Base-by-base conservation (phyloP, 2,888 invertebrate species). In the Orgyia antiqua region DNA sequence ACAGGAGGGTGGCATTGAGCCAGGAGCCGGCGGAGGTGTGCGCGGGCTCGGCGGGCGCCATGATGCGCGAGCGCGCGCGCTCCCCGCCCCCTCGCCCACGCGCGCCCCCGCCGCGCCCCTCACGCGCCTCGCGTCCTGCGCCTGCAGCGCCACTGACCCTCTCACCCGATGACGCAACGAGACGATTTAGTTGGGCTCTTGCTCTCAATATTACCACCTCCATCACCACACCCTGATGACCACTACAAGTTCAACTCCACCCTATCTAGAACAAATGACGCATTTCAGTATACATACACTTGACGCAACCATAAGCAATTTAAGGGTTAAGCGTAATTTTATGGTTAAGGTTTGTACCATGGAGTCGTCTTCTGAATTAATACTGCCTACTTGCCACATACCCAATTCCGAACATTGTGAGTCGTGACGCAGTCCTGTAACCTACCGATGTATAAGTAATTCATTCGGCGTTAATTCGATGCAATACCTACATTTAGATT, bases 121-220 rank as follows among this genome's bases (percentile, higher is more conserved):
- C 55, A 39, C 42, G 46, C 41, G 64, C 60, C 57, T 66, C 65
- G 57, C 51, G 56, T 42, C 50, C 51, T 31, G 37, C 42, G 40
- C 48, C 44, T 50, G 27, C 45, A 44, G 45, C 46, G 65, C 4
- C n/a, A 9, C 4, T 8, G 18, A 76, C 76, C 61, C 60, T 62
- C 57, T 65, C 68, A 51, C 68, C 68, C 15, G 31, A 29, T 58
- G 76, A 70, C 70, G 86, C 86, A 74, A 83, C 83, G 71, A 88
- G 83, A 83, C 88, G 88, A 82, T 87, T 87, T 68, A 88, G 88
- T 75, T 87, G 87, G 76, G 88, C 84, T 87, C 86, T 82, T 61
- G 87, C 87, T 80, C 82, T 87, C 69, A 88, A 68, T 87, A 89
- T 88, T 88, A 88, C 88, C 80, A 88, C 77, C 86, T 88, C 88